Evolutionary conservation across 2,797 vertebrate genomes (phyloP).

Genomic region (Streptopelia turtur): DNA sequence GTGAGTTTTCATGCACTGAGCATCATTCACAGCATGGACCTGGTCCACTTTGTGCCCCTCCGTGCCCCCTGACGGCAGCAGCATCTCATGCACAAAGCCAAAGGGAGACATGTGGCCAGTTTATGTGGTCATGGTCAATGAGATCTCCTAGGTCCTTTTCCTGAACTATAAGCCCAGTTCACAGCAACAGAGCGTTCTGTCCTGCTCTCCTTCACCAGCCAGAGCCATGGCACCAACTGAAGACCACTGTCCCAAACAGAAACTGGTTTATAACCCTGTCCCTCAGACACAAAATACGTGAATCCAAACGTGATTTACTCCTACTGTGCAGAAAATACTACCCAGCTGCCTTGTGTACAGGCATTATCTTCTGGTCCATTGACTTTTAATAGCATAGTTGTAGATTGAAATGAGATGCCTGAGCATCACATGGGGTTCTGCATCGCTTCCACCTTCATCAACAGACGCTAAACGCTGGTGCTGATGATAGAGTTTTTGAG

Average conservation of each 20-base stretch:
- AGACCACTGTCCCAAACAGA: not conserved
- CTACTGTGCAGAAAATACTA: not conserved
- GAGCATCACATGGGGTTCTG: not conserved
- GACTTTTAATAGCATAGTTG: slow-evolving; percentile 20
- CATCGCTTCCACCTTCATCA: not conserved
- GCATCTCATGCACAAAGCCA: not conserved
- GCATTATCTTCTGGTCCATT: slow-evolving; percentile 23
- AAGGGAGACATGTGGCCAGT: not conserved
- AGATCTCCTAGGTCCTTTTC: not conserved
- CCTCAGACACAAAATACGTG: not conserved
- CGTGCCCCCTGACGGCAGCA: not conserved
- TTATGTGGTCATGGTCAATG: not conserved
- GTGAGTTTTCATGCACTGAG: not conserved
- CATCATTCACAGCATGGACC: not conserved
- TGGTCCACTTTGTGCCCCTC: not conserved
- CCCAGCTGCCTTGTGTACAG: slow-evolving; percentile 1
- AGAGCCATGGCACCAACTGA: not conserved
- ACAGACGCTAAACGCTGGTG: not conserved
- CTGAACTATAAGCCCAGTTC: not conserved
- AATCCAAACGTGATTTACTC: not conserved
- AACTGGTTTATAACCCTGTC: not conserved
- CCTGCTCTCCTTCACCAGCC: not conserved
- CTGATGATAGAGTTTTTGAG: not conserved
- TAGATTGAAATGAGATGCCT: slow-evolving; percentile 4
- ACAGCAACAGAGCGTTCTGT: not conserved